Evolutionary conservation across 2,797 vertebrate genomes (phyloP).

Genomic region (Tinamus major): DNA sequence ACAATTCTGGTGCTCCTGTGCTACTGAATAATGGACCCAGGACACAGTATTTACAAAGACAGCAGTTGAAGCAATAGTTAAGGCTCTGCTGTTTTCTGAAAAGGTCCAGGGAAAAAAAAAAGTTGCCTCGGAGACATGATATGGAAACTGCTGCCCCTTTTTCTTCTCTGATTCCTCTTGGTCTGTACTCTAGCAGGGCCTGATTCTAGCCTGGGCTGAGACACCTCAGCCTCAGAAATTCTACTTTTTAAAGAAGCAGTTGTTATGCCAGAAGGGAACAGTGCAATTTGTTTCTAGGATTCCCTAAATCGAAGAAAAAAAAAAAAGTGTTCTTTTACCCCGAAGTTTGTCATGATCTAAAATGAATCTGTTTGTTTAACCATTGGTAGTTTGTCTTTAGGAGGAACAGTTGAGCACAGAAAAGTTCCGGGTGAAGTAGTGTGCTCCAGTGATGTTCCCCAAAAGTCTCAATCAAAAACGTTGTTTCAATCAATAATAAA

Average conservation of each 20-base stretch:
- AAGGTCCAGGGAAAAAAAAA: no score
- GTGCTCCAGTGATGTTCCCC: not conserved
- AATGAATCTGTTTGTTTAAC: not conserved
- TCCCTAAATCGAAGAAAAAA: not conserved
- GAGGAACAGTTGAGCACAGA: not conserved
- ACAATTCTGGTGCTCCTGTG: not conserved
- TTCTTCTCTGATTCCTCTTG: not conserved
- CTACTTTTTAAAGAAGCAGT: not conserved
- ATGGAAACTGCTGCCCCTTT: not conserved
- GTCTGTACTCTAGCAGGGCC: not conserved
- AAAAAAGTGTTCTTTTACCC: not conserved
- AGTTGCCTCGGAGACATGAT: not conserved
- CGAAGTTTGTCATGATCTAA: not conserved
- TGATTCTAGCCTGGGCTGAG: not conserved
- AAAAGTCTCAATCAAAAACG: not conserved
- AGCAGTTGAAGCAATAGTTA: not conserved
- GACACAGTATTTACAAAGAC: not conserved
- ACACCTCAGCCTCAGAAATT: not conserved
- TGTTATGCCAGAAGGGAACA: not conserved
- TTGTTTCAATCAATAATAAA: conserved; percentile 2
- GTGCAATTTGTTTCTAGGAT: not conserved
- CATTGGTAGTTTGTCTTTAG: not conserved
- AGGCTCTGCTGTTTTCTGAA: not conserved
- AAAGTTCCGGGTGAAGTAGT: not conserved
- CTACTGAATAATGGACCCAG: not conserved